Percentiles rank a stretch among this genome's conserved stretches.
These are phyloP conservation scores for Burhinus bistriatus DNA, from an alignment of 2,113 vertebrate species.

Conservation along the genomic window DNA sequence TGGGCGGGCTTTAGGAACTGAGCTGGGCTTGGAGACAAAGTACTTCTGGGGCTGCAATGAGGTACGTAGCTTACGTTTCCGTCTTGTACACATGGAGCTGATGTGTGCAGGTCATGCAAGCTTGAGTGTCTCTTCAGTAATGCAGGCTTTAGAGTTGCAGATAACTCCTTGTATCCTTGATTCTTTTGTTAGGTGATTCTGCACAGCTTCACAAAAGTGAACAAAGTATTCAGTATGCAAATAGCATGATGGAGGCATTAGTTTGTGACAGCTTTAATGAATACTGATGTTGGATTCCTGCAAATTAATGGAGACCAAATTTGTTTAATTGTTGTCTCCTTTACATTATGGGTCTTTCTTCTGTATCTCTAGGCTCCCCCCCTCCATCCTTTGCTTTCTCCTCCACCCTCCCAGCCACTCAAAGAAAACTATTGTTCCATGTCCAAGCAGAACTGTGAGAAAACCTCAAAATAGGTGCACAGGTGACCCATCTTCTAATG, in stretches of 20 bases:
- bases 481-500: neutral
- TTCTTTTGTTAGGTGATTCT: neutral
- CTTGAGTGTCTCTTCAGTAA: neutral
- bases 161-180: fast-evolving
- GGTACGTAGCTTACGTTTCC: fast-evolving
- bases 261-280: neutral
- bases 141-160: neutral
- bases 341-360: neutral
- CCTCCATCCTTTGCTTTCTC: neutral
- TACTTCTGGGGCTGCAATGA: neutral
- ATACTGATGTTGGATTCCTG: neutral
- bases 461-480: neutral
- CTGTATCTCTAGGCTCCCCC: neutral
- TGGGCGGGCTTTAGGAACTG: neutral
- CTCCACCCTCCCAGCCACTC: neutral
- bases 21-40: neutral
- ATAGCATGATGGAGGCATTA: neutral
- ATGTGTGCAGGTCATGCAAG: fast-evolving
- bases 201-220: neutral
- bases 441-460: neutral
- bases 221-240: neutral
- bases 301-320: neutral
- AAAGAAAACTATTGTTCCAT: neutral
- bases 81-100: fast-evolving
- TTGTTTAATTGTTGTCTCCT: neutral